Evolutionary conservation across 2,113 vertebrate species (phyloP), one percentile per base, ranked within the genome.

Genomic region (Pyrgilauda ruficollis): DNA sequence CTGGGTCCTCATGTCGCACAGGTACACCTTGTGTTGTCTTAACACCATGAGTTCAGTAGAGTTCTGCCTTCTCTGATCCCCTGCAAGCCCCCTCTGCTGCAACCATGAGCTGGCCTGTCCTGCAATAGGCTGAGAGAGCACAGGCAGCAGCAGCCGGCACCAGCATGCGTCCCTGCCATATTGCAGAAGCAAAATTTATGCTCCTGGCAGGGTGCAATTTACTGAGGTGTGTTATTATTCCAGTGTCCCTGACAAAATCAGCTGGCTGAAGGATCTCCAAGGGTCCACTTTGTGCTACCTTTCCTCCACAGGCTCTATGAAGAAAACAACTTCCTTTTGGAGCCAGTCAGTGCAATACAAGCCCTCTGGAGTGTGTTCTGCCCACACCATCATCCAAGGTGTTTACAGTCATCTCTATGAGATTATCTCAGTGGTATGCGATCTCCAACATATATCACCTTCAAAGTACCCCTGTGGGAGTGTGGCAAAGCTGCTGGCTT

Each of bases 171-270:
- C 24, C 23, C 44, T 84, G 39, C 26, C 22, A 3, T n/a, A 11
- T 3, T 84, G 41, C 4, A 11, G 37, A 27, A 84, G 8, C 10
- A 79, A 84, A 52, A 84, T 56, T 8, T 4, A 16, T 56, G 21
- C 19, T 84, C 3, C 21, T 4, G 3, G 8, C 1, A 6, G 28
- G 22, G 13, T 78, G n/a, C 50, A 73, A 12, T 69, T 80, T 47
- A 37, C 12, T 0, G 1, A 69, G 41, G 17, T 58, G 7, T 4
- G 0, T 55, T 53, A 39, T 52, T 61, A 37, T 61, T 24, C 16
- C 33, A 18, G 15, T 15, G 39, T 59, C 28, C 27, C 33, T 50
- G 43, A 55, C 20, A 24, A 55, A 89, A 84, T 83, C 27, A 55
- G 15, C 56, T 67, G 39, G 8, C 17, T 66, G 37, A 52, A 43